Percentiles rank a stretch among this genome's conserved stretches.
Evolutionary conservation across 2,113 vertebrate genomes (phyloP).

Genomic region (Actenoides lindsayi): DNA sequence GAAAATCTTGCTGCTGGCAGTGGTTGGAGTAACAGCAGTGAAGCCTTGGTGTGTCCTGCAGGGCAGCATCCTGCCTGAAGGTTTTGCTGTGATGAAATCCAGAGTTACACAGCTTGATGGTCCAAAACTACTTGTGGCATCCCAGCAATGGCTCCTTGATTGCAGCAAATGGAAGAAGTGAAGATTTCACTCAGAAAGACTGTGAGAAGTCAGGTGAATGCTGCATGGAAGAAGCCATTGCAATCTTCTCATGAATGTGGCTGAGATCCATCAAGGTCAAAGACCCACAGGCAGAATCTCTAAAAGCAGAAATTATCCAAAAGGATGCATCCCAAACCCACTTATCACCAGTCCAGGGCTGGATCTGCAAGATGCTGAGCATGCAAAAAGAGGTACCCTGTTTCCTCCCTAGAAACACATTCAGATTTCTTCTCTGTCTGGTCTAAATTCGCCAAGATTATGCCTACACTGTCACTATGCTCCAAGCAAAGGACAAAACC

Average conservation of each 20-base stretch:
- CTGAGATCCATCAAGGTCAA: conserved; percentile 28
- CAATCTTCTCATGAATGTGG: conserved; percentile 6
- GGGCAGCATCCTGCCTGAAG: conserved; percentile 9
- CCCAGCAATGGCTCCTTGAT: neutral
- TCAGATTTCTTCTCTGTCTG: neutral
- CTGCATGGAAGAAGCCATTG: conserved; percentile 18
- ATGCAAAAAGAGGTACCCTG: neutral
- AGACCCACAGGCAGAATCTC: neutral
- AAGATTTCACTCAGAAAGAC: neutral
- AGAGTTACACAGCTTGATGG: conserved; percentile 20
- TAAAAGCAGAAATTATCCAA: neutral
- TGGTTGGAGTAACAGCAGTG: neutral
- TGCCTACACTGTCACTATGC: neutral
- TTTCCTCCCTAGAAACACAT: neutral
- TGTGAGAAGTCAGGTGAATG: neutral
- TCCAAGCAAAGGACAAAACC: neutral
- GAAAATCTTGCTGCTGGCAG: neutral
- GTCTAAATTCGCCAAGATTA: neutral
- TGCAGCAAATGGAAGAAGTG: conserved; percentile 20
- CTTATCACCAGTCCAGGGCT: neutral
- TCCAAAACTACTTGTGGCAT: conserved; percentile 13
- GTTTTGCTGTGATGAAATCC: conserved; percentile 36
- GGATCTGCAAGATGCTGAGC: neutral
- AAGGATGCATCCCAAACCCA: neutral
- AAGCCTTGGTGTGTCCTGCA: neutral